Conservation (phyloP, 2,113 vertebrate species). For the Promerops cafer region DNA sequence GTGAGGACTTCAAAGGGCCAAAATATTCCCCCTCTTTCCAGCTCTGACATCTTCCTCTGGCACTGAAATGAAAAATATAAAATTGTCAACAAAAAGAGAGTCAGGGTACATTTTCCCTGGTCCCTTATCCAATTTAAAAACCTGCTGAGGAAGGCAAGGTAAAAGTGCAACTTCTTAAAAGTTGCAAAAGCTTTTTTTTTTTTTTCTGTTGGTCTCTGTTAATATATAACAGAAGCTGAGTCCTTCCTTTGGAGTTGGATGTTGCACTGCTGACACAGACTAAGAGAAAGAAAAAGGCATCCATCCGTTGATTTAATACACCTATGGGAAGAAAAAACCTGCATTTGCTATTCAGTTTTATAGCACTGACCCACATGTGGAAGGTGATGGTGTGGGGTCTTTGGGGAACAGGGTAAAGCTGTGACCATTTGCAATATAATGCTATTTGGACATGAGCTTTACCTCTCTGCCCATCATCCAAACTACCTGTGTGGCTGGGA, state of each 20-base stretch:
- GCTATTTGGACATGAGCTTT: background rate
- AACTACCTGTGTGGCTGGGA: background rate
- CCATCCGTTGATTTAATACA: rapidly evolving
- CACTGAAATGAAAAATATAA: background rate
- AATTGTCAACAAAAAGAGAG: background rate
- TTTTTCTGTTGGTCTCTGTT: background rate
- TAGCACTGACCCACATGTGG: background rate
- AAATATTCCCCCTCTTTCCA: background rate
- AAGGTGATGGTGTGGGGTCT: background rate
- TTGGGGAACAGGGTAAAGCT: background rate
- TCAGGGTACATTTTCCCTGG: background rate
- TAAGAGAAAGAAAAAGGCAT: background rate
- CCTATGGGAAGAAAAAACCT: background rate
- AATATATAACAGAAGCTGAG: background rate
- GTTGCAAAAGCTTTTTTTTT: background rate
- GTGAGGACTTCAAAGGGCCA: background rate
- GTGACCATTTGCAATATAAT: background rate
- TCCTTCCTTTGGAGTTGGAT: background rate
- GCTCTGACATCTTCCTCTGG: background rate
- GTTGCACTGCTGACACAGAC: background rate
- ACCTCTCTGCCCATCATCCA: background rate
- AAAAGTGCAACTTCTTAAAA: background rate
- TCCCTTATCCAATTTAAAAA: background rate
- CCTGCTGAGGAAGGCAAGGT: background rate
- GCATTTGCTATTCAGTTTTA: background rate